These are phyloP conservation scores for Gobio occitaniae DNA, from an alignment of 2,797 vertebrate genomes.

Conservation along the genomic window DNA sequence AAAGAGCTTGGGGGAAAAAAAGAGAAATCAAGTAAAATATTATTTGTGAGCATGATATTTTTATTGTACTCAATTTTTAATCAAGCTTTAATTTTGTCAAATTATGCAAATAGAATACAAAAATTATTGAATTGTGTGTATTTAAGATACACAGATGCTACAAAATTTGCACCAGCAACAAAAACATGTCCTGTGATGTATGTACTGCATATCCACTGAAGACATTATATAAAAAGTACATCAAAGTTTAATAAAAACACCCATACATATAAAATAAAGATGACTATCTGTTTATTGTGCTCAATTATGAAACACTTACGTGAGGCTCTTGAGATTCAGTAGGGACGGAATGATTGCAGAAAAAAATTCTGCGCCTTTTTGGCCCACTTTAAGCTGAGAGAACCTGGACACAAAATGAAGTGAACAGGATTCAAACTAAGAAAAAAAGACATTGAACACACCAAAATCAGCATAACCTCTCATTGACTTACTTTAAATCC, in stretches of 20 bases:
- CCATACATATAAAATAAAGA: not conserved
- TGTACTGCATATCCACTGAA: not conserved
- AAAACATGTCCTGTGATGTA: not conserved
- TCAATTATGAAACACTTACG: conserved; percentile 67
- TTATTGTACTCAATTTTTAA: not conserved
- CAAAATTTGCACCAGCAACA: not conserved
- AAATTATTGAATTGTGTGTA: not conserved
- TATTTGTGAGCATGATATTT: not conserved
- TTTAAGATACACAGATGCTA: not conserved
- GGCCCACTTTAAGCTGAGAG: conserved; percentile 74
- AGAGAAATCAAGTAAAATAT: not conserved
- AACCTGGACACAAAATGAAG: conserved; percentile 73
- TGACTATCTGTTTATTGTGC: not conserved
- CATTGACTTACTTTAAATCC: conserved; percentile 80
- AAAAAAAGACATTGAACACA: not conserved
- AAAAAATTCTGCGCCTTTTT: conserved; percentile 72
- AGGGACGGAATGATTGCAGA: conserved; percentile 71
- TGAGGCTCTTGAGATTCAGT: conserved; percentile 78
- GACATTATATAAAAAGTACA: not conserved
- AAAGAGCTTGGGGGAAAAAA: not conserved
- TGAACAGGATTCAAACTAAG: not conserved
- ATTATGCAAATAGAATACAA: not conserved
- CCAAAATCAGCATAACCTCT: not conserved
- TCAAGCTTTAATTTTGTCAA: not conserved
- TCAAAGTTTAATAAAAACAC: not conserved